Percentiles rank a stretch among this genome's conserved stretches.
Conservation (phyloP, 2,888 invertebrate genomes). For the Rosalia funebris region DNA sequence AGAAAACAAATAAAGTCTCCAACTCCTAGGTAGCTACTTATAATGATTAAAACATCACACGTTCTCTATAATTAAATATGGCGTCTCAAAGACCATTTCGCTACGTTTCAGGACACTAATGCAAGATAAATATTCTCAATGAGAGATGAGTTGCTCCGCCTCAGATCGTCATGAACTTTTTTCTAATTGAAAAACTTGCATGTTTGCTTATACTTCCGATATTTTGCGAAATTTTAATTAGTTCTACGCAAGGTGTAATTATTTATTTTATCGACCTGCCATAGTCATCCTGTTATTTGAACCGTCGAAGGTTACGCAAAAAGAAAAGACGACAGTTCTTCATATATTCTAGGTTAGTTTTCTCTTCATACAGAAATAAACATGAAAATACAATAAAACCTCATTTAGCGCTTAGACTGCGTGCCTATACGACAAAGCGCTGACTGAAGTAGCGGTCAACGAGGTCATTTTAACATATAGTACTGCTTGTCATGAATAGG, state of each 20-base stretch:
- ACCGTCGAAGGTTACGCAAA: too few species aligned
- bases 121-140: conserved; percentile 28
- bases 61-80: conserved; percentile 60
- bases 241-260: neutral
- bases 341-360: too few species aligned
- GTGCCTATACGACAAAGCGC: too few species aligned
- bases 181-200: conserved; percentile 15
- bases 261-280: conserved; percentile 2
- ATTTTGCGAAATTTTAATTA: conserved; percentile 12
- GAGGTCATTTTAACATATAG: too few species aligned
- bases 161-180: conserved; percentile 16
- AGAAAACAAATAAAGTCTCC: conserved; percentile 61
- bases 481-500: too few species aligned
- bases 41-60: conserved; percentile 63
- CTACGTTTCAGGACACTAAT: conserved; percentile 25
- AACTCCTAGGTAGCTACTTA: conserved; percentile 58
- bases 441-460: too few species aligned
- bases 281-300: too few species aligned
- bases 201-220: conserved; percentile 9
- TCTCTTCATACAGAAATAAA: too few species aligned
- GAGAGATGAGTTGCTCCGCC: conserved; percentile 15
- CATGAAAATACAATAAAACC: too few species aligned
- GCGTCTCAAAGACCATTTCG: conserved; percentile 45
- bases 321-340: too few species aligned
- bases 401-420: too few species aligned